Conservation (phyloP, 2,888 invertebrate genomes). For the Trachelus iudaicus region DNA sequence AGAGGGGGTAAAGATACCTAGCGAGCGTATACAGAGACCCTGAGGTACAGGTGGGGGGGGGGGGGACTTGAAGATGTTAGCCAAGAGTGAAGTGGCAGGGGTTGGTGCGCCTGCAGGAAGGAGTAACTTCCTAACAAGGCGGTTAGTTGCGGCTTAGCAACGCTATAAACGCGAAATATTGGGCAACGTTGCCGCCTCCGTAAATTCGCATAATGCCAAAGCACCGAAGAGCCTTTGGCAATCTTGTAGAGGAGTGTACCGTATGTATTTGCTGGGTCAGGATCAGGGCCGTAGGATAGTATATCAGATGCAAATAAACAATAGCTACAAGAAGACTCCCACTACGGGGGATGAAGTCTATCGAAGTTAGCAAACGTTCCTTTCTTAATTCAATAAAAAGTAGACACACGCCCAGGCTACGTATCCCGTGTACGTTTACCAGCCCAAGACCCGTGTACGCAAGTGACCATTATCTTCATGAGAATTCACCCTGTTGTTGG, state of each 20-base stretch:
- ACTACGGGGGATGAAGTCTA: too few relatives aligned
- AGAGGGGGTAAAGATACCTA: slow-evolving; percentile 30
- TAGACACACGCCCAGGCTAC: too few relatives aligned
- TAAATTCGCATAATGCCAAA: slow-evolving; percentile 2
- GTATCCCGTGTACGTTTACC: too few relatives aligned
- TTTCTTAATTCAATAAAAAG: too few relatives aligned
- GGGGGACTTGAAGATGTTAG: not conserved
- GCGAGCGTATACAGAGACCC: slow-evolving; percentile 24
- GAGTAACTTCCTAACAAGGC: slow-evolving; percentile 64
- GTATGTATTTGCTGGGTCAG: too few relatives aligned
- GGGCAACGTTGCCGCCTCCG: slow-evolving; percentile 10
- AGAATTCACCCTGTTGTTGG: not conserved
- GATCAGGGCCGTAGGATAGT: too few relatives aligned
- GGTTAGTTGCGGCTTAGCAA: slow-evolving; percentile 63
- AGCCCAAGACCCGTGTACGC: too few relatives aligned
- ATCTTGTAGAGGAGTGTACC: too few relatives aligned
- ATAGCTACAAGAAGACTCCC: too few relatives aligned
- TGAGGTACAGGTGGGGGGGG: slow-evolving; percentile 27
- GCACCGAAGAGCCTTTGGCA: not conserved
- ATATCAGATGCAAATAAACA: too few relatives aligned
- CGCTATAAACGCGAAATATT: slow-evolving; percentile 60
- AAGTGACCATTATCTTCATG: too few relatives aligned
- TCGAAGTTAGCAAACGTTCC: too few relatives aligned
- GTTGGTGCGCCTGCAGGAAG: slow-evolving; percentile 27
- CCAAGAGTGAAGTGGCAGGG: not conserved